phyloP scores from a whole-genome alignment of 2,113 vertebrate species.

The Empidonax traillii region DNA sequence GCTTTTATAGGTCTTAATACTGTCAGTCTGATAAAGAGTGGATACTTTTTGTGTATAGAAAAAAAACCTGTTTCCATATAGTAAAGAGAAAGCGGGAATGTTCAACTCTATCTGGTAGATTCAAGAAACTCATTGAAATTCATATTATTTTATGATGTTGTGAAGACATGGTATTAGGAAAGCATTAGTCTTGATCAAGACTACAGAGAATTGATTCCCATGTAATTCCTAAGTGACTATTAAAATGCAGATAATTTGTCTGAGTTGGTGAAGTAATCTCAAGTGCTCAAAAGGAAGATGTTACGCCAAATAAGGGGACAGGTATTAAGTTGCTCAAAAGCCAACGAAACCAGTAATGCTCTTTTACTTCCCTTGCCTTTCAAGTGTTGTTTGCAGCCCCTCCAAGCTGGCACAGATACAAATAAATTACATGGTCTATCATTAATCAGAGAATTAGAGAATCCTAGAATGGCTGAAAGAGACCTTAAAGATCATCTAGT shows the following conservation, averaged over 20 bases:
- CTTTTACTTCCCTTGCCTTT: background rate
- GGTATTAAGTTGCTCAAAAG: background rate
- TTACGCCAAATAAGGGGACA: background rate
- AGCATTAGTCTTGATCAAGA: background rate
- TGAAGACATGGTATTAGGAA: background rate
- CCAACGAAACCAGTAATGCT: background rate
- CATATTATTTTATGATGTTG: background rate
- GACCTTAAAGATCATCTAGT: background rate
- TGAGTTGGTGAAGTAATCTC: background rate
- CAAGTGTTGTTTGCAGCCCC: background rate
- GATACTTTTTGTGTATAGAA: background rate
- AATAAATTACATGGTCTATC: background rate
- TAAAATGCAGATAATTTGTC: constrained; percentile 1
- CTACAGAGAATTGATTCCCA: background rate
- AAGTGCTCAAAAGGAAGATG: background rate
- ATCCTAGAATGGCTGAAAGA: background rate
- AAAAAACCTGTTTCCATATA: background rate
- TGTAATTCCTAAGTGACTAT: background rate
- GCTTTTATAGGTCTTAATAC: background rate
- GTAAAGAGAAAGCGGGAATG: background rate
- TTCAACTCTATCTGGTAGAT: background rate
- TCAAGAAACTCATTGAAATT: background rate
- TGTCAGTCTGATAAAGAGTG: background rate
- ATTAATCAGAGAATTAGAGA: background rate
- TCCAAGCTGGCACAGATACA: background rate